phyloP scores from a whole-genome alignment of 2,113 vertebrate species.

The Ageneiosus marmoratus region DNA sequence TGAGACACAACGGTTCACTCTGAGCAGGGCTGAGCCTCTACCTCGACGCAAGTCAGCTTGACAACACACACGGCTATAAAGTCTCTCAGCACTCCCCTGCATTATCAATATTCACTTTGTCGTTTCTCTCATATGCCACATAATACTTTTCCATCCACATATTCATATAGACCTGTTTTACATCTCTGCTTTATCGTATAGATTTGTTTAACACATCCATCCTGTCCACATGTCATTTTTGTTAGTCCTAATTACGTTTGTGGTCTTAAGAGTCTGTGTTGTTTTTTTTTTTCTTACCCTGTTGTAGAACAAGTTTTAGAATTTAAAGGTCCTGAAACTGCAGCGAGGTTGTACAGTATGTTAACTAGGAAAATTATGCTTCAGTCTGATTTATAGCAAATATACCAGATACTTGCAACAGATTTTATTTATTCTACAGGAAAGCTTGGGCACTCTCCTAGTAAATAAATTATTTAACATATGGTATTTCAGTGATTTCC shows the following conservation, averaged over 20 bases:
- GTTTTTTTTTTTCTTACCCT: background rate
- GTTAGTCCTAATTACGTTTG: background rate
- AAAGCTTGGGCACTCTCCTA: background rate
- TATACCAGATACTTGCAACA: conserved; percentile 8
- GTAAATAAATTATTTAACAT: background rate
- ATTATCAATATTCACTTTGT: conserved; percentile 13
- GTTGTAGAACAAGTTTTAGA: background rate
- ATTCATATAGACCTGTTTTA: conserved; percentile 9
- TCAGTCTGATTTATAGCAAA: conserved; percentile 10
- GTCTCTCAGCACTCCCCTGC: conserved; percentile 18
- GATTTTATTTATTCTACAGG: conserved; percentile 24
- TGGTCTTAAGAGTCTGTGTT: background rate
- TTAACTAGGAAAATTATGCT: background rate
- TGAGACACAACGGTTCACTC: conserved; percentile 41
- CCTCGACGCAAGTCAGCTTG: conserved; percentile 15
- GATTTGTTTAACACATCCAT: conserved; percentile 5
- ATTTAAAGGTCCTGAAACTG: background rate
- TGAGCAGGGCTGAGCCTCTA: conserved; percentile 44
- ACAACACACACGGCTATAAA: conserved; percentile 5
- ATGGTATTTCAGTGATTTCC: background rate
- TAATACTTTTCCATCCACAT: conserved; percentile 13
- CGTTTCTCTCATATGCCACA: background rate
- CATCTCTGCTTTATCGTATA: background rate
- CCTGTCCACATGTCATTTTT: background rate
- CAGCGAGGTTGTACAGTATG: background rate